These are phyloP conservation scores for Tretioscincus oriximinensis DNA, from an alignment of 2,113 vertebrate species.

Conservation along the genomic window DNA sequence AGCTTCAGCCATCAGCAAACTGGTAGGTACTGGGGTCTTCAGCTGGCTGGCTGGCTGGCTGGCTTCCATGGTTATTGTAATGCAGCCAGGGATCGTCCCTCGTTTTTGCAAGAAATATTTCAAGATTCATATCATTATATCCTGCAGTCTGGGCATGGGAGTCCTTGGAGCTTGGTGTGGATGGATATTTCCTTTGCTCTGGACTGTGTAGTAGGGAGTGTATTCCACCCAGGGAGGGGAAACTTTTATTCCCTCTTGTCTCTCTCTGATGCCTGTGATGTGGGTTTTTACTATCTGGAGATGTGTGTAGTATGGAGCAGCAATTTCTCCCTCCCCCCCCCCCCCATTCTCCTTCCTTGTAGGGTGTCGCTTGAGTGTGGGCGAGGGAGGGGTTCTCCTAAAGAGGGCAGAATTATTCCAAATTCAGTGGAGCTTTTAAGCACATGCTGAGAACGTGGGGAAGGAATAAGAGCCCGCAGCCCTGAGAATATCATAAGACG, in stretches of 20 bases:
- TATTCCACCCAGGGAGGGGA: neutral
- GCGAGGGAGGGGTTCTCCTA: neutral
- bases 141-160: neutral
- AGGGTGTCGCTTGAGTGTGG: neutral
- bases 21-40: constrained; percentile 24
- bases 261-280: neutral
- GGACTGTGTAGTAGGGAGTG: neutral
- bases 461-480: neutral
- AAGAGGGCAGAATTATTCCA: rapidly evolving
- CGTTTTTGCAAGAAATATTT: neutral
- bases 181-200: neutral
- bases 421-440: neutral
- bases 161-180: neutral
- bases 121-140: neutral
- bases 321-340: too few species aligned
- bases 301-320: neutral
- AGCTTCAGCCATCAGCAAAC: neutral
- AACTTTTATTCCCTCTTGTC: neutral
- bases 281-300: neutral
- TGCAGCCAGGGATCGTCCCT: neutral
- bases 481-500: neutral
- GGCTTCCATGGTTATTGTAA: neutral
- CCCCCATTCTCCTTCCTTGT: neutral
- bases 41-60: rapidly evolving
- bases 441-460: neutral